Base-by-base conservation (phyloP, 35 echinoderm and acorn worm species). In the Chiridota heheva region DNA sequence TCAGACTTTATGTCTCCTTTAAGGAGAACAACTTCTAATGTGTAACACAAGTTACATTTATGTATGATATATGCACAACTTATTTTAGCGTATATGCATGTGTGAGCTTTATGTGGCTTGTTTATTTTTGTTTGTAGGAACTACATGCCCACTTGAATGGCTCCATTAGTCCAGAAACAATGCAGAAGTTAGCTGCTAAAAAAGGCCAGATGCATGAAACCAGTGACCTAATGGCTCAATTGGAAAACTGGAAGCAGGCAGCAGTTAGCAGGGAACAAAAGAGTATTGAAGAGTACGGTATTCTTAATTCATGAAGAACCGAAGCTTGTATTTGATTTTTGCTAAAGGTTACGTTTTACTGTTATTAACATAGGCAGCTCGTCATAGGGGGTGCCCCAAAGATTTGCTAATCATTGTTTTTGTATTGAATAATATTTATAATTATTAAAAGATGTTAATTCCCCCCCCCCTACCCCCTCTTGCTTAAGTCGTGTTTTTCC, bases 101-200 rank as follows among this genome's bases (percentile, higher is more conserved):
- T n/a, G n/a, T n/a, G n/a, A n/a, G n/a, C n/a, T n/a, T n/a, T n/a
- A n/a, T n/a, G n/a, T n/a, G n/a, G n/a, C n/a, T n/a, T n/a, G n/a
- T n/a, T 59, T 32, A 36, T 58, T 28, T 60, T 41, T 7, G 16
- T 47, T 27, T 5, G 24, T 49, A 96, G 92, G 92, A 96, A 51
- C 66, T 96, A 22, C 92, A 96, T 96, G 92, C 92, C 1, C 92
- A 96, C 41, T 28, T 96, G 28, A 96, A 96, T 90, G 92, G 92
- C 48, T 90, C 87, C 35, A 96, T 90, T 10, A 96, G 92, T 49
- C 46, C 88, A 24, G 49, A 81, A 0, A 86, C 92, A 17, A 70
- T 96, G n/a, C 47, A 76, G 15, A 86, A 96, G 41, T 70, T 96
- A 20, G 42, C 78, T 42, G 66, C 59, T 40, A 90, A 47, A 30